Evolutionary conservation across 2,797 vertebrate species (phyloP).

Genomic region (Scolopax rusticola): DNA sequence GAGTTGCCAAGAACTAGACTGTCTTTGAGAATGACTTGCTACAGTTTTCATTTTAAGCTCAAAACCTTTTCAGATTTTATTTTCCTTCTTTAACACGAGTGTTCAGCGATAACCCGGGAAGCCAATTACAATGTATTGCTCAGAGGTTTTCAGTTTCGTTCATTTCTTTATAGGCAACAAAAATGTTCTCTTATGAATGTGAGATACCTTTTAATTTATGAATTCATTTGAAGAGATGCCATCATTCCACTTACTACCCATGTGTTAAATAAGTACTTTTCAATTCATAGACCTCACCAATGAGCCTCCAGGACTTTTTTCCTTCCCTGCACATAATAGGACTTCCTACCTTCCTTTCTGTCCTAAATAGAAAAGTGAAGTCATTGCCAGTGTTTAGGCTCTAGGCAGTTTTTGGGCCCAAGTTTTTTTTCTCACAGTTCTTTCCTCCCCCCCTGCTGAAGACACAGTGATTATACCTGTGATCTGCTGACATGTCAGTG

Average conservation of each 20-base stretch:
- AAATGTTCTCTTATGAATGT: conserved; percentile 27
- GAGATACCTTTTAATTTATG: conserved; percentile 36
- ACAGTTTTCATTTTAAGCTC: not conserved
- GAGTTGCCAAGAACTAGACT: conserved; percentile 24
- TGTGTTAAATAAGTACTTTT: conserved; percentile 25
- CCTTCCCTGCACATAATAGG: not conserved
- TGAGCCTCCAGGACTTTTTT: conserved; percentile 37
- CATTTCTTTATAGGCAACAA: conserved; percentile 18
- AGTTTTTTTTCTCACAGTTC: conserved; percentile 43
- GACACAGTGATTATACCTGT: not conserved
- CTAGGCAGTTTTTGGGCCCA: conserved; percentile 28
- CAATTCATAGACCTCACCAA: not conserved
- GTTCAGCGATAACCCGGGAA: not conserved
- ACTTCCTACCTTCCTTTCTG: conserved; percentile 52
- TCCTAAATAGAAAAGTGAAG: not conserved
- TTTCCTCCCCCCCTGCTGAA: not conserved
- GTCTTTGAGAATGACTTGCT: conserved; percentile 14
- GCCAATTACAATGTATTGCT: not conserved
- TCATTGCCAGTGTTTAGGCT: conserved; percentile 51
- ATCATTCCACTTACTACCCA: not conserved
- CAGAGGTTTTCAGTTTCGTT: conserved; percentile 3
- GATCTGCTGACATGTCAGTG: not conserved
- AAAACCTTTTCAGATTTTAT: conserved; percentile 2
- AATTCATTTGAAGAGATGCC: conserved; percentile 52
- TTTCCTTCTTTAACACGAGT: not conserved